Conservation (phyloP, 1,140 invertebrate genomes). For the Drosophila equinoxialis region DNA sequence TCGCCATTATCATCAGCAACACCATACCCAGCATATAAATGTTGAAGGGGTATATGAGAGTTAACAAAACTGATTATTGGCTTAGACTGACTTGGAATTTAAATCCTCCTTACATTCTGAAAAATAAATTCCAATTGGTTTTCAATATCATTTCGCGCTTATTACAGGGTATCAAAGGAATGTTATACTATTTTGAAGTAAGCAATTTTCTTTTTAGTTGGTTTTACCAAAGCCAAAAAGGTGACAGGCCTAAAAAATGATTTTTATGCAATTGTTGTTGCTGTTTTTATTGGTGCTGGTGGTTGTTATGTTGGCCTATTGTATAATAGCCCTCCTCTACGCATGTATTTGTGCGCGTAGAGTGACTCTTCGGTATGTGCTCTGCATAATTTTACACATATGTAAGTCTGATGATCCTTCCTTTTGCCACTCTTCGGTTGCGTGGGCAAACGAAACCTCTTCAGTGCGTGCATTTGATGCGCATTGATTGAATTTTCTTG, state of each 20-base stretch:
- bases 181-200: background rate
- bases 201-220: slow-evolving; percentile 35
- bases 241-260: slow-evolving; percentile 60
- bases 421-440: slow-evolving; percentile 35
- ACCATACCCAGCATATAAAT: slow-evolving; percentile 14
- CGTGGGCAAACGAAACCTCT: slow-evolving; percentile 52
- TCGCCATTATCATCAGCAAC: slow-evolving; percentile 48
- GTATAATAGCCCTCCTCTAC: slow-evolving; percentile 56
- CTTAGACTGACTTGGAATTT: too few relatives aligned
- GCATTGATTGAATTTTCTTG: slow-evolving; percentile 73
- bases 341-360: slow-evolving; percentile 33
- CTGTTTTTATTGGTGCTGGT: slow-evolving; percentile 32
- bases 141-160: background rate
- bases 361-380: slow-evolving; percentile 58
- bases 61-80: background rate
- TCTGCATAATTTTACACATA: slow-evolving; percentile 74
- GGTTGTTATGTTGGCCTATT: slow-evolving; percentile 52
- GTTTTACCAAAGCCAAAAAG: slow-evolving; percentile 59
- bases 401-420: slow-evolving; percentile 48
- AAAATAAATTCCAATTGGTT: background rate
- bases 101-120: background rate
- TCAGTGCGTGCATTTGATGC: slow-evolving; percentile 58
- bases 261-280: slow-evolving; percentile 76
- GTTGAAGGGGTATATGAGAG: slow-evolving; percentile 10
- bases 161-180: background rate